Base-by-base conservation (phyloP, 1,140 invertebrate genomes). In the Zaprionus ornatus region DNA sequence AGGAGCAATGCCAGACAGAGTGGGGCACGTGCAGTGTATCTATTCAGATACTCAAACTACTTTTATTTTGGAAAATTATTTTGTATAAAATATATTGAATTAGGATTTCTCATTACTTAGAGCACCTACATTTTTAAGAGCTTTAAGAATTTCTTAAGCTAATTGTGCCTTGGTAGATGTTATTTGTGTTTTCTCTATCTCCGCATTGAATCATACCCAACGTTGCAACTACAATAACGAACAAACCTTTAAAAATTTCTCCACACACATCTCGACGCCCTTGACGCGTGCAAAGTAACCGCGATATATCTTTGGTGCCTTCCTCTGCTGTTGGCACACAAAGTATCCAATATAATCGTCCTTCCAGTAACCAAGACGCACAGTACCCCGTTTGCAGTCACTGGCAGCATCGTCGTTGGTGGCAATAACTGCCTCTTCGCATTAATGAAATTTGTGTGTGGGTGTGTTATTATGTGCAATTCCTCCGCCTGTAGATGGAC, bases 401-500 rank as follows among this genome's bases (percentile, higher is more conserved):
- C 97, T 98, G n/a, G n/a, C n/a, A n/a, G 99, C 99, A 93, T 99
- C 98, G 86, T 99, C 98, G 93, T 99, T 99, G 9, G 99, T 99
- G 10, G 96, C 96, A 91, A 98, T 98, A 29, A 99, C 96, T 13
- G 91, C 91, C 50, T 92, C 91, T 56, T 90, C 85, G 57, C 85
- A 85, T 21, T 81, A 81, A 81, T 90, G 85, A 68, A 88, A 88
- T 52, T 90, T 88, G 62, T 88, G 85, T 60, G 81, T 77, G 21
- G 56, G 62, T 19, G 57, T 63, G 23, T 66, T 72, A 56, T 76
- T 77, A 27, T 80, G 79, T 32, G 69, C 70, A 61, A 72, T 35
- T 64, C 61, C 77, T 32, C 74, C 80, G 69, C 69, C 86, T 52
- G 81, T 37, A 62, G 84, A 61, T 74, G 78, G 84, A 56, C 83